Conservation (phyloP, 2,113 vertebrate genomes). For the Phaetusa simplex region DNA sequence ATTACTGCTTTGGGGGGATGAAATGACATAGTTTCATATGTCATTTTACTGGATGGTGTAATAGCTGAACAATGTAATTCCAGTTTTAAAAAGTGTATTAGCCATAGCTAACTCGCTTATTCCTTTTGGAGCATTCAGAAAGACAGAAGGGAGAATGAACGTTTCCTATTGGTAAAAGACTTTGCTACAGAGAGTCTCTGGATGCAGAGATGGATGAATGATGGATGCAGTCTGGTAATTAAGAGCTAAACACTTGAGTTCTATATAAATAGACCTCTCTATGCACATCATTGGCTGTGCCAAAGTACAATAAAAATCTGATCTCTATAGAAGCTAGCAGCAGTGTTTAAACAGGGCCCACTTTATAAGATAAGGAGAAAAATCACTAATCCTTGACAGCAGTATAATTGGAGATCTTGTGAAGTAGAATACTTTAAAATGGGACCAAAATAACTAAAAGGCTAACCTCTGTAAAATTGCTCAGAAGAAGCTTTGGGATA, state of each 20-base stretch:
- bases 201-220: neutral
- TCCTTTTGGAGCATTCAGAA: neutral
- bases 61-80: constrained; percentile 29
- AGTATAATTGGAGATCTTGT: neutral
- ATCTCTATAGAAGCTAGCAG: neutral
- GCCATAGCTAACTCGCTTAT: neutral
- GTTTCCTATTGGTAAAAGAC: neutral
- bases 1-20: constrained; percentile 13
- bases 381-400: neutral
- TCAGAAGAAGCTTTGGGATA: neutral
- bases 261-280: neutral
- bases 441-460: neutral
- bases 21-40: constrained; percentile 11
- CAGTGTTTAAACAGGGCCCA: neutral
- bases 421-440: neutral
- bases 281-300: neutral
- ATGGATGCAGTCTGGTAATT: neutral
- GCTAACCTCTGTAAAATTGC: neutral
- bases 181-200: neutral
- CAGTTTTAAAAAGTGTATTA: neutral
- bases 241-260: neutral
- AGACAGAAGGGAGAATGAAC: constrained; percentile 1
- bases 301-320: neutral
- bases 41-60: constrained; percentile 19
- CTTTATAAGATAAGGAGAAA: neutral